Evolutionary conservation across 1,140 invertebrate species (phyloP).

Genomic region (Sarcophaga bullata): DNA sequence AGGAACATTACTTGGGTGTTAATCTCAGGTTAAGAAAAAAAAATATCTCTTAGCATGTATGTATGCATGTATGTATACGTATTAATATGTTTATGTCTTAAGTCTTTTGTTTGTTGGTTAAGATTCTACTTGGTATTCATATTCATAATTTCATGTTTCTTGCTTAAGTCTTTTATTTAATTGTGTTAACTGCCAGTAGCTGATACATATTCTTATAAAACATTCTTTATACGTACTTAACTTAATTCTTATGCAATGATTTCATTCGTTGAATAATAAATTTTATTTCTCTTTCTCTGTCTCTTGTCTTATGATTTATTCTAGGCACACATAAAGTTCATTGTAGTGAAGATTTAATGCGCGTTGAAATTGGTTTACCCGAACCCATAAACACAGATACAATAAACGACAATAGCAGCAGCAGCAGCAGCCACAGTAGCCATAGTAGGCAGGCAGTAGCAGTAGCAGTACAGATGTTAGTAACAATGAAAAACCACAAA

Average conservation of each 20-base stretch:
- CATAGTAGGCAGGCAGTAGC: background rate
- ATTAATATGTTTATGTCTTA: slow-evolving; percentile 62
- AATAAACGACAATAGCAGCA: background rate
- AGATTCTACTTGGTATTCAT: background rate
- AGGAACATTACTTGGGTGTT: too few relatives aligned
- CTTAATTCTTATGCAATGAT: slow-evolving; percentile 12
- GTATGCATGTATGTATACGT: too few relatives aligned
- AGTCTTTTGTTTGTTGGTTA: slow-evolving; percentile 58
- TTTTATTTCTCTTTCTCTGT: background rate
- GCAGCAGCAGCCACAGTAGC: background rate
- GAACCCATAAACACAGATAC: slow-evolving; percentile 57
- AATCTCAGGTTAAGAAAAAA: too few relatives aligned
- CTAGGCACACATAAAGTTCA: slow-evolving; percentile 76
- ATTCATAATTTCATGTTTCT: too few relatives aligned
- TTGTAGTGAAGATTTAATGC: slow-evolving; percentile 75
- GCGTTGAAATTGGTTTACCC: slow-evolving; percentile 72
- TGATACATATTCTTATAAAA: background rate
- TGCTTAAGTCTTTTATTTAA: too few relatives aligned
- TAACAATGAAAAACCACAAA: slow-evolving; percentile 59
- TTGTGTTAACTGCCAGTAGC: background rate
- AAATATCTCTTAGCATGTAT: too few relatives aligned
- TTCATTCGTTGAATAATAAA: background rate
- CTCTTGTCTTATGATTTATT: slow-evolving; percentile 26
- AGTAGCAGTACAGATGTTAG: slow-evolving; percentile 15
- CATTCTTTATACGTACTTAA: background rate